These are phyloP conservation scores for Fistularia commersonii DNA, from an alignment of 2,797 vertebrate species.

Conservation along the genomic window DNA sequence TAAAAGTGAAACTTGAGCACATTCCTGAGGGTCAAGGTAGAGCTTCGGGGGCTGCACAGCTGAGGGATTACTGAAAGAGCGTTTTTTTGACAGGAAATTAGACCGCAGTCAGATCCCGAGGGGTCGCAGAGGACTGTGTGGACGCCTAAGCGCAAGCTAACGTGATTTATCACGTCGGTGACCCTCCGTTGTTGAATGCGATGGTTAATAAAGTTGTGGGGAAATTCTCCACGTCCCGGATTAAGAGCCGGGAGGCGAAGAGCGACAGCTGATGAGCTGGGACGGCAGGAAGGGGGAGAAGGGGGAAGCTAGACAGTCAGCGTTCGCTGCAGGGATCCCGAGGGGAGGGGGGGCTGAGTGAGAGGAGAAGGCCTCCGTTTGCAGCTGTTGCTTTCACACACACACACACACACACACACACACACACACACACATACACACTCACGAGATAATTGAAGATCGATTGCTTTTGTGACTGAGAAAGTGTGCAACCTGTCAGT, in stretches of 20 bases:
- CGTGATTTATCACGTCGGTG: not conserved
- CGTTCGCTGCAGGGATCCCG: slow-evolving; percentile 56
- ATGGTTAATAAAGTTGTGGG: slow-evolving; percentile 21
- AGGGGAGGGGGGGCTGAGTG: slow-evolving; percentile 57
- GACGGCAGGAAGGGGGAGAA: slow-evolving; percentile 13
- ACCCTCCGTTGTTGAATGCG: no score
- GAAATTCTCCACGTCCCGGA: slow-evolving; percentile 49
- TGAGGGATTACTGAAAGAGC: slow-evolving; percentile 63
- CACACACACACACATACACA: slow-evolving; percentile 14
- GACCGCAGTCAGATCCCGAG: slow-evolving; percentile 14
- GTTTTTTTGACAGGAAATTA: slow-evolving; percentile 44
- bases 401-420: not conserved
- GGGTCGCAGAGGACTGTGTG: slow-evolving; percentile 22
- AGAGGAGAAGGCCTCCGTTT: slow-evolving; percentile 49
- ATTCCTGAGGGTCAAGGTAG: slow-evolving; percentile 59
- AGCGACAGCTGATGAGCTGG: slow-evolving; percentile 68
- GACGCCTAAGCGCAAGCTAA: not conserved
- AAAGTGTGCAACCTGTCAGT: no score
- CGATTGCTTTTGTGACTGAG: no score
- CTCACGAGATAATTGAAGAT: not conserved
- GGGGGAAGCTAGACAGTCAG: slow-evolving; percentile 37
- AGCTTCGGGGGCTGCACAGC: slow-evolving; percentile 57
- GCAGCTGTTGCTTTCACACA: slow-evolving; percentile 59
- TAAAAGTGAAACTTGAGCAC: slow-evolving; percentile 73
- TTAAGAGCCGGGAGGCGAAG: slow-evolving; percentile 54